Evolutionary conservation across 2,797 vertebrate species (phyloP), one percentile per base, ranked within the genome.

Genomic region (Esox masquinongy): DNA sequence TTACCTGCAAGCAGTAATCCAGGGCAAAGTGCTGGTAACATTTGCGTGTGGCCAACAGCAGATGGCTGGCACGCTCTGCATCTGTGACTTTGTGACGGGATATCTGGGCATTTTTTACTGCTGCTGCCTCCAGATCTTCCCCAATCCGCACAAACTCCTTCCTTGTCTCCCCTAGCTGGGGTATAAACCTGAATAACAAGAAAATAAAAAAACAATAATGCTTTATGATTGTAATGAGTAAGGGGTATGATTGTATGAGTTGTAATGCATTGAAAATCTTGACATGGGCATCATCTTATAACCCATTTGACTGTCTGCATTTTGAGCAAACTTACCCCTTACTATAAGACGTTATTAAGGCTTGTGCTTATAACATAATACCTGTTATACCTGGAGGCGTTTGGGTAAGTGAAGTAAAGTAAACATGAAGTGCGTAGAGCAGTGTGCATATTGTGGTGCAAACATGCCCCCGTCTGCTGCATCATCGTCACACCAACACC

Each of bases 1-100:
- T 29, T 80, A 94, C 93, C 93, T 94, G 94, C 81, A 94, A 87
- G 26, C 92, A 93, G 88, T 95, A 95, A 66, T 95, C 94, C 82
- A 95, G 88, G 68, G 90, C 88, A 1, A 94, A 94, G 89, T 95
- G 94, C 15, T 93, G 93, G 87, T 92, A 87, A 47, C 94, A 95
- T 34, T 94, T 95, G 0, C 91, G 84, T 0, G 93, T 94, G 1
- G 94, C 94, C 1, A 94, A 86, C 82, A 94, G 88, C 74, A 95
- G 86, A 77, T 93, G 93, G 61, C 91, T 90, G 9, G 91, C 87
- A 26, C 85, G 81, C 80, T 95, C 92, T 0, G 90, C 91, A 0
- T 95, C 94, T 0, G 17, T 59, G 0, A 80, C 71, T 79, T 91
- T 93, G 77, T 90, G 89, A 0, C 88, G 91, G 1, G 91, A 86